These are phyloP conservation scores for Ctenoplectra terminalis DNA, from an alignment of 1,140 invertebrate species.

Conservation along the genomic window DNA sequence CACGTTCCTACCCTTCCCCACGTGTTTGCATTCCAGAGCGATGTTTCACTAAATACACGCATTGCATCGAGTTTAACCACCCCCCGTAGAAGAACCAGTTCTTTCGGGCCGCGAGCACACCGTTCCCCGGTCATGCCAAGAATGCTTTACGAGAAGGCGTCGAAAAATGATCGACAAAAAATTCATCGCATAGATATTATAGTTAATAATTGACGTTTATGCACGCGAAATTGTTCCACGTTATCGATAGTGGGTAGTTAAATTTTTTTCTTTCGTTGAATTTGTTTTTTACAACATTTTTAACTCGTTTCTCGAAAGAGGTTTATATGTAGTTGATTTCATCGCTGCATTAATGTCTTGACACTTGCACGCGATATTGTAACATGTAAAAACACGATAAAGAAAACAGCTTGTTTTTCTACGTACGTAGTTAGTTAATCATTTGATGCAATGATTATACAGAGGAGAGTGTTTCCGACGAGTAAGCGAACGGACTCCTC, in stretches of 20 bases:
- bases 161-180: constrained; percentile 49
- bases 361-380: neutral
- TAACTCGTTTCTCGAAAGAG: neutral
- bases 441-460: neutral
- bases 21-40: constrained; percentile 69
- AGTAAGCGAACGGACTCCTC: constrained; percentile 15
- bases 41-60: constrained; percentile 72
- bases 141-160: constrained; percentile 54
- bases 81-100: constrained; percentile 69
- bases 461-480: neutral
- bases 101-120: constrained; percentile 57
- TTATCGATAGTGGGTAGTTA: neutral
- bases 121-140: constrained; percentile 28
- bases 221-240: no score
- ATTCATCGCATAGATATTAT: no score
- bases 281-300: neutral
- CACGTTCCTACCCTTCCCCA: constrained; percentile 52
- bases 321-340: no score
- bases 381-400: neutral
- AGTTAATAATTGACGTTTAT: neutral
- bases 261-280: no score
- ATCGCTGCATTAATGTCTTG: neutral
- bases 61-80: constrained; percentile 72
- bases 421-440: neutral
- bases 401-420: neutral